Evolutionary conservation across 64 coral and sea anemone genomes (phyloP).

Genomic region (Platygyra sinensis): DNA sequence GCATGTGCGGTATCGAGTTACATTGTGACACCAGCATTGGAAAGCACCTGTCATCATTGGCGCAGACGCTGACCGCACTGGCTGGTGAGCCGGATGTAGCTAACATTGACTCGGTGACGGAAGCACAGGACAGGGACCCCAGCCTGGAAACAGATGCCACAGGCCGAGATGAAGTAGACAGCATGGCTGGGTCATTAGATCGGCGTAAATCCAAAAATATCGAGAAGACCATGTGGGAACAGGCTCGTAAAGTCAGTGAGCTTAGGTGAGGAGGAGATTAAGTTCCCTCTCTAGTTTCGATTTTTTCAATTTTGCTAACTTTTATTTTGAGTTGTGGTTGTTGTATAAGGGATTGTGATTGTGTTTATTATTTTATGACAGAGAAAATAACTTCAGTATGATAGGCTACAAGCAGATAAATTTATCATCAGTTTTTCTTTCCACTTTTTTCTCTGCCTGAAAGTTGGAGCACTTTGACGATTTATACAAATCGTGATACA

Average conservation of each 20-base stretch:
- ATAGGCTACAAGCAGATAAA: too few relatives aligned
- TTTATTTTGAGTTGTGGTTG: background rate
- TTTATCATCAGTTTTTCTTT: too few relatives aligned
- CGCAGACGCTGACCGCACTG: constrained; percentile 85
- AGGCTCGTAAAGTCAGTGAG: constrained; percentile 92
- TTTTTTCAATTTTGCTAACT: background rate
- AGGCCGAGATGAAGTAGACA: constrained; percentile 71
- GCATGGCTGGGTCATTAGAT: background rate
- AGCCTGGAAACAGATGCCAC: constrained; percentile 4
- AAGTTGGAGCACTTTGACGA: too few relatives aligned
- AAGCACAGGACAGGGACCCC: constrained; percentile 68
- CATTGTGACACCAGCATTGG: constrained; percentile 94
- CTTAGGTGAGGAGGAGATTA: constrained; percentile 52
- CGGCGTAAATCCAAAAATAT: constrained; percentile 55
- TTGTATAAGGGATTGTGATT: background rate
- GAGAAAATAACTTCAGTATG: too few relatives aligned
- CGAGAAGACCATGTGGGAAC: constrained; percentile 98
- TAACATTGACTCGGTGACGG: constrained; percentile 95
- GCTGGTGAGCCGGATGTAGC: constrained; percentile 91
- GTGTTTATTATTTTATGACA: too few relatives aligned
- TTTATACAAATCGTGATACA: too few relatives aligned
- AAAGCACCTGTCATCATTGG: constrained; percentile 83
- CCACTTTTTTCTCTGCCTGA: too few relatives aligned
- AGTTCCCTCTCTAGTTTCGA: background rate
- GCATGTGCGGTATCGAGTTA: constrained; percentile 96